A percentile compares a stretch with the other conserved stretches of the same genome.
These are phyloP conservation scores for Drosophila guanche DNA, from an alignment of 1,140 invertebrate genomes.

Conservation along the genomic window DNA sequence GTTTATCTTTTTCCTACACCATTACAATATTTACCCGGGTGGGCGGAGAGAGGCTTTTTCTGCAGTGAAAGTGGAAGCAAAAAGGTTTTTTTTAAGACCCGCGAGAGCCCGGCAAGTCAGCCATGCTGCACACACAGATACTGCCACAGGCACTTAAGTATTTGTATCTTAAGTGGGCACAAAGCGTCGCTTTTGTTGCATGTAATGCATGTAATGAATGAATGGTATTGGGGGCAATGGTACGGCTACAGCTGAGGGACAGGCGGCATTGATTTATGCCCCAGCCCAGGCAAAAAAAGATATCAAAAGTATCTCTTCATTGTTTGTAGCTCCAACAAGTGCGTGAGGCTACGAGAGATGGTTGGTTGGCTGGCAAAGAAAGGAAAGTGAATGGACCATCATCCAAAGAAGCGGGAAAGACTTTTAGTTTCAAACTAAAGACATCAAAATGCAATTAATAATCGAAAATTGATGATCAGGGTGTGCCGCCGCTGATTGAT, in stretches of 20 bases:
- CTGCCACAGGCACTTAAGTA: not conserved
- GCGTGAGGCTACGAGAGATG: constrained; percentile 48
- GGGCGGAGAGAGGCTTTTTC: constrained; percentile 12
- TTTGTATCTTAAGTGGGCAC: constrained; percentile 19
- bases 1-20: constrained; percentile 26
- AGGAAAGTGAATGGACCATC: constrained; percentile 44
- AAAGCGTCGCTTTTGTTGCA: constrained; percentile 57
- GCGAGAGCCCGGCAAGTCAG: constrained; percentile 43
- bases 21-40: constrained; percentile 22
- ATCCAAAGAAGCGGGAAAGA: constrained; percentile 7
- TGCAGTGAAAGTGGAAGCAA: constrained; percentile 73
- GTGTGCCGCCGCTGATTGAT: constrained; percentile 18
- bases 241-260: constrained; percentile 50
- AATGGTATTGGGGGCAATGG: constrained; percentile 71
- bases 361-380: constrained; percentile 6
- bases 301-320: constrained; percentile 45
- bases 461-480: constrained; percentile 3
- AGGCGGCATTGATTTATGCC: constrained; percentile 71
- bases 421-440: constrained; percentile 34
- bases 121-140: constrained; percentile 6
- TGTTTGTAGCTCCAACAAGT: constrained; percentile 50
- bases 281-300: constrained; percentile 30
- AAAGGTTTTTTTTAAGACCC: constrained; percentile 53
- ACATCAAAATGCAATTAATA: constrained; percentile 5
- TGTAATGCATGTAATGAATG: constrained; percentile 46